phyloP scores from a whole-genome alignment of 2,888 invertebrate species.

The Autographa gamma region DNA sequence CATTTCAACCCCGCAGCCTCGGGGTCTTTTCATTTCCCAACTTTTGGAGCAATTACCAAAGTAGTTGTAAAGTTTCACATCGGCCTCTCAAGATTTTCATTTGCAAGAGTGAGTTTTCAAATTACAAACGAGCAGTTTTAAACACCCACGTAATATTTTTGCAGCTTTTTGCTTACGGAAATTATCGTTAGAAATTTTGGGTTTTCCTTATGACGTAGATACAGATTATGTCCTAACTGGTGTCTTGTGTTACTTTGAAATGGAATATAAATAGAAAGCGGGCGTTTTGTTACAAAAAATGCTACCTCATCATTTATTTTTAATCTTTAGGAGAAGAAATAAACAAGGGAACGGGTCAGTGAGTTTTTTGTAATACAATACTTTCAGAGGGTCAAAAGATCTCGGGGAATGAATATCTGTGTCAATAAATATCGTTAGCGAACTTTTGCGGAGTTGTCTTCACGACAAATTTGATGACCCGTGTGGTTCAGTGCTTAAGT shows the following conservation, averaged over 20 bases:
- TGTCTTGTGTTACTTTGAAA: slow-evolving; percentile 20
- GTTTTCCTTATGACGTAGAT: slow-evolving; percentile 2
- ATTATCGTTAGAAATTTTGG: slow-evolving; percentile 11
- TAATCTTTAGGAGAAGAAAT: slow-evolving; percentile 44
- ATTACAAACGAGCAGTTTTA: slow-evolving; percentile 71
- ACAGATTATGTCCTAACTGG: slow-evolving; percentile 11
- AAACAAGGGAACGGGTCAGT: slow-evolving; percentile 49
- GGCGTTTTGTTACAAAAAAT: slow-evolving; percentile 29
- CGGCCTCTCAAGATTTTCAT: slow-evolving; percentile 76
- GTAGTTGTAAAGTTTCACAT: slow-evolving; percentile 80
- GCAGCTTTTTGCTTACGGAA: slow-evolving; percentile 25
- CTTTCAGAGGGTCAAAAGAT: slow-evolving; percentile 52
- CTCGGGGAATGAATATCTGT: slow-evolving; percentile 49
- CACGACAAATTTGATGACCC: slow-evolving; percentile 17
- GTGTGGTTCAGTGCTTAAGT: slow-evolving; percentile 4
- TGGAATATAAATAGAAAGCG: slow-evolving; percentile 3
- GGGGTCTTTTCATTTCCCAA: slow-evolving; percentile 75
- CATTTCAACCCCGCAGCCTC: slow-evolving; percentile 70
- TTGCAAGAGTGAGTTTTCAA: slow-evolving; percentile 75
- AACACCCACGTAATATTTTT: slow-evolving; percentile 41
- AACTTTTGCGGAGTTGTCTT: slow-evolving; percentile 38
- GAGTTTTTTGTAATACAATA: slow-evolving; percentile 55
- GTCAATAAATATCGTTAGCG: slow-evolving; percentile 57
- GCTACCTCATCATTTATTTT: slow-evolving; percentile 31
- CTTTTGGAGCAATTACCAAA: slow-evolving; percentile 83